Conservation (phyloP, 1,140 invertebrate species). For the Hycleus phaleratus region DNA sequence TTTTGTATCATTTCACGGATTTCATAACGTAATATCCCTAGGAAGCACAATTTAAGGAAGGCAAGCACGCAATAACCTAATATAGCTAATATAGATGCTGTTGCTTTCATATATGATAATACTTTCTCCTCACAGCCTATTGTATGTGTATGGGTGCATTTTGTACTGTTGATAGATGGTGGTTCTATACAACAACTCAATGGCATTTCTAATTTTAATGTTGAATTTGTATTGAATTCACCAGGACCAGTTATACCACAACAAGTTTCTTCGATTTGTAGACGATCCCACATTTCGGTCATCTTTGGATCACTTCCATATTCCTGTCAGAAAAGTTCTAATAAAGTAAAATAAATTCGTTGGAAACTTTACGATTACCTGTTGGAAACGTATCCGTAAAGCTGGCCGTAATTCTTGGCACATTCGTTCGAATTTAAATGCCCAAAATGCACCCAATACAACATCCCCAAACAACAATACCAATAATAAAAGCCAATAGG, state of each 20-base stretch:
- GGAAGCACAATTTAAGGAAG: conserved; percentile 83
- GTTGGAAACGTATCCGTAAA: conserved; percentile 42
- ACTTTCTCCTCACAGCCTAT: conserved; percentile 63
- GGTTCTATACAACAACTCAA: conserved; percentile 35
- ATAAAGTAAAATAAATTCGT: neutral
- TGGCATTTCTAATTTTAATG: conserved; percentile 28
- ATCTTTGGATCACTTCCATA: conserved; percentile 67
- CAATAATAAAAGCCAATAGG: conserved; percentile 76
- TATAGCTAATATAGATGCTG: conserved; percentile 74
- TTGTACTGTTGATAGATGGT: conserved; percentile 16
- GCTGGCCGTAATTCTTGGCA: conserved; percentile 61
- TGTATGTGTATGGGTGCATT: conserved; percentile 21
- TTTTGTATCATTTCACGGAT: conserved; percentile 88
- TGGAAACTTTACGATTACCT: neutral
- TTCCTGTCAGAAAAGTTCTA: conserved; percentile 45
- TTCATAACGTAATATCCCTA: conserved; percentile 77
- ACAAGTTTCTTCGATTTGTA: conserved; percentile 68
- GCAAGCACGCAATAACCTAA: conserved; percentile 84
- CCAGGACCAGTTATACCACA: conserved; percentile 57
- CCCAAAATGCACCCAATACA: conserved; percentile 78
- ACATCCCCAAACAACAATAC: conserved; percentile 75
- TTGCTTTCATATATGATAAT: conserved; percentile 63
- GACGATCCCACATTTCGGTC: conserved; percentile 69
- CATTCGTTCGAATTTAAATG: conserved; percentile 71
- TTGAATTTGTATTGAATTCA: conserved; percentile 21